Evolutionary conservation across 2,113 vertebrate genomes (phyloP).

Genomic region (Calyptommatus sinebrachiatus): DNA sequence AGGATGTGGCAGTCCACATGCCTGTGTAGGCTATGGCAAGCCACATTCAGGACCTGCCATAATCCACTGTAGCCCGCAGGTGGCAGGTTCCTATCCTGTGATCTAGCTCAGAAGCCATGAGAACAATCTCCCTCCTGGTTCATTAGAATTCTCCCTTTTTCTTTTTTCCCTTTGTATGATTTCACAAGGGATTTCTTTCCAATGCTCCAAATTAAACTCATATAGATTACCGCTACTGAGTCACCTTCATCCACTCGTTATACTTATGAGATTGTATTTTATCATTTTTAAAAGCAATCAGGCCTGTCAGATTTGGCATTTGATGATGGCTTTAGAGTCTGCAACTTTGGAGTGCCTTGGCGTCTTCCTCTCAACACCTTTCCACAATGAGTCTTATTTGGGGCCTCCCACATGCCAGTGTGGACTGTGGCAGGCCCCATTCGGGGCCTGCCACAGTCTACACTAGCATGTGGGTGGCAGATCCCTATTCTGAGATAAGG

Average conservation of each 20-base stretch:
- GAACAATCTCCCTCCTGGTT: slow-evolving; percentile 47
- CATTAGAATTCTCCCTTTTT: slow-evolving; percentile 47
- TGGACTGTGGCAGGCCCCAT: too few species aligned
- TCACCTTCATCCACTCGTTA: slow-evolving; percentile 50
- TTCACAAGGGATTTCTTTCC: slow-evolving; percentile 47
- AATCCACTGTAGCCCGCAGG: too few species aligned
- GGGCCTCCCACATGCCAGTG: too few species aligned
- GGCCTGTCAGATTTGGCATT: slow-evolving; percentile 36
- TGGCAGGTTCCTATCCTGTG: too few species aligned
- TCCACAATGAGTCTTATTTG: too few species aligned
- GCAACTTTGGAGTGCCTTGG: slow-evolving; percentile 2
- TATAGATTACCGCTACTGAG: slow-evolving; percentile 34
- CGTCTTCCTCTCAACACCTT: too few species aligned
- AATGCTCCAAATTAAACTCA: slow-evolving; percentile 58
- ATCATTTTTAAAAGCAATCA: slow-evolving; percentile 22
- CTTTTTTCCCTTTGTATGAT: slow-evolving; percentile 37
- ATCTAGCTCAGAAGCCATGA: slow-evolving; percentile 8
- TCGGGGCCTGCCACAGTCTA: too few species aligned
- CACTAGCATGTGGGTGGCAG: too few species aligned
- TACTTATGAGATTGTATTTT: slow-evolving; percentile 45
- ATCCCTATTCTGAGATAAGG: too few species aligned
- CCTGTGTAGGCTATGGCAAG: too few species aligned
- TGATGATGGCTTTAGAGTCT: slow-evolving; percentile 16
- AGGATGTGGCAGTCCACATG: too few species aligned
- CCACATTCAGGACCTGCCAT: too few species aligned